Evolutionary conservation across 2,797 vertebrate species (phyloP).

Genomic region (Bovichtus diacanthus): DNA sequence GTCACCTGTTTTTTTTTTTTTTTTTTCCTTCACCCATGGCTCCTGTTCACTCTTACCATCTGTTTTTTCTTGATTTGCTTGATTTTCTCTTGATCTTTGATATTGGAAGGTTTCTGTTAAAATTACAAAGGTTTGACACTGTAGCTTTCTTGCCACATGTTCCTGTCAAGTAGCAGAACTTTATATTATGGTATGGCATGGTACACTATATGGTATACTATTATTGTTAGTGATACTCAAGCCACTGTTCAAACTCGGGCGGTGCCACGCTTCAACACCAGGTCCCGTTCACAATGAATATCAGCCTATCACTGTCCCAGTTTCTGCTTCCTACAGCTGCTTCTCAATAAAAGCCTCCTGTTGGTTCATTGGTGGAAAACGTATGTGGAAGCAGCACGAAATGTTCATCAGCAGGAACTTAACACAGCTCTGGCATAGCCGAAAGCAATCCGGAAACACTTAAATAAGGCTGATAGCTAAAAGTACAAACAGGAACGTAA

Average conservation of each 20-base stretch:
- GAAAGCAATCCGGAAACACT: background rate
- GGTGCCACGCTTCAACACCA: background rate
- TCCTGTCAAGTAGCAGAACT: slow-evolving; percentile 8
- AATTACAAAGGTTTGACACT: slow-evolving; percentile 13
- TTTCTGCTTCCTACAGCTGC: background rate
- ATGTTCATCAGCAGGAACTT: background rate
- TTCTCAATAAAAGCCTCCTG: background rate
- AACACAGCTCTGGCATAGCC: background rate
- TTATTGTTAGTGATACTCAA: background rate
- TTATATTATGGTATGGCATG: background rate
- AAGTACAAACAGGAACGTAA: background rate
- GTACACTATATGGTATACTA: background rate
- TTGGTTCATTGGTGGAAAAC: background rate
- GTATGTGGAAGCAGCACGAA: background rate
- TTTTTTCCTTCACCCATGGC: slow-evolving; percentile 38
- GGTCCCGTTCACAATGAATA: background rate
- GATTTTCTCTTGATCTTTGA: too few species aligned
- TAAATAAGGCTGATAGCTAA: background rate
- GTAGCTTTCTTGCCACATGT: slow-evolving; percentile 5
- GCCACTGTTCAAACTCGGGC: background rate
- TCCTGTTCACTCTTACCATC: slow-evolving; percentile 44
- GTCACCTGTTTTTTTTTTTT: slow-evolving; percentile 56
- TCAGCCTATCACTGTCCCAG: background rate
- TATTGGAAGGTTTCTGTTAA: slow-evolving; percentile 31
- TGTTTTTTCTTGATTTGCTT: slow-evolving; percentile 40